These are phyloP conservation scores for Odontamblyopus lacepedii DNA, from an alignment of 2,797 vertebrate genomes.

Conservation along the genomic window DNA sequence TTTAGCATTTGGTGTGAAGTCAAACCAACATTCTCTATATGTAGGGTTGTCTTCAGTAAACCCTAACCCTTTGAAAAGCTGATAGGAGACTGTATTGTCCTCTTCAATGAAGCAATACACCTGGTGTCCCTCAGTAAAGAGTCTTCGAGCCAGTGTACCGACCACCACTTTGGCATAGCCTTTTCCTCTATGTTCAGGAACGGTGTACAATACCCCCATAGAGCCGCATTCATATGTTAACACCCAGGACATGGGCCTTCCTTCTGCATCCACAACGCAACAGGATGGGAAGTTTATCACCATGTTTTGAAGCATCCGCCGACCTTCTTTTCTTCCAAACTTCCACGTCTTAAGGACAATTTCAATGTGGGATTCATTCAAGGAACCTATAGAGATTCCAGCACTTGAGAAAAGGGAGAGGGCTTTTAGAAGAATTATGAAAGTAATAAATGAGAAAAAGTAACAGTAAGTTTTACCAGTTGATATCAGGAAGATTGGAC, in stretches of 20 bases:
- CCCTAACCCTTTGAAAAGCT: slow-evolving; percentile 63
- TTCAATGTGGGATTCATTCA: slow-evolving; percentile 54
- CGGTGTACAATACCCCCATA: slow-evolving; percentile 65
- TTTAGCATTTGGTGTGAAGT: slow-evolving; percentile 14
- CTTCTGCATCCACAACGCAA: slow-evolving; percentile 55
- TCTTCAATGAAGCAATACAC: slow-evolving; percentile 66
- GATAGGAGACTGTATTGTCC: slow-evolving; percentile 62
- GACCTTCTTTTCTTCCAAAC: slow-evolving; percentile 41
- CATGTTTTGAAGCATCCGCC: slow-evolving; percentile 45
- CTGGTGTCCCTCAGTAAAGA: slow-evolving; percentile 58
- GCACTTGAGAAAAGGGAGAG: slow-evolving; percentile 29
- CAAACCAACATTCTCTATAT: slow-evolving; percentile 48
- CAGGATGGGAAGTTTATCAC: slow-evolving; percentile 57
- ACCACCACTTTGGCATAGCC: slow-evolving; percentile 68
- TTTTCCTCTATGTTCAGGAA: slow-evolving; percentile 69
- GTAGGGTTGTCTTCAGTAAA: slow-evolving; percentile 63
- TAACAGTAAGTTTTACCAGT: slow-evolving; percentile 37
- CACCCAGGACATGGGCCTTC: slow-evolving; percentile 65
- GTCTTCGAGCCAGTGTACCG: slow-evolving; percentile 53
- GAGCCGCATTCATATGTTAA: slow-evolving; percentile 48
- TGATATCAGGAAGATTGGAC: slow-evolving; percentile 29
- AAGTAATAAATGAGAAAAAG: background rate
- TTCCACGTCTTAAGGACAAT: slow-evolving; percentile 61
- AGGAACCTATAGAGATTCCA: slow-evolving; percentile 42
- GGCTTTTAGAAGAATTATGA: background rate